Conservation (phyloP, 2,797 vertebrate genomes). For the Hydrolagus colliei region DNA sequence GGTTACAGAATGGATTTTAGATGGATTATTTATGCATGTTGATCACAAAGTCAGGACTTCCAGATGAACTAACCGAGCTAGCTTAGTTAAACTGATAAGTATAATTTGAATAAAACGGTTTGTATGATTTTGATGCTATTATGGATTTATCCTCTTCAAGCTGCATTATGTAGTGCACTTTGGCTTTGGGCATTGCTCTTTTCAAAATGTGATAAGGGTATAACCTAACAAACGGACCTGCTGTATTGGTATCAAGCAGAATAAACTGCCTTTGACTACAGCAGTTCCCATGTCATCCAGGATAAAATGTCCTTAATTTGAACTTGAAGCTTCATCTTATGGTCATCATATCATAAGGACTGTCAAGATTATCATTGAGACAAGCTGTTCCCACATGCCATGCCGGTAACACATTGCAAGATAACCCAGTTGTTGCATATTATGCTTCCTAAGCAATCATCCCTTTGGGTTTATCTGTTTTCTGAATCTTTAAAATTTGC, state of each 20-base stretch:
- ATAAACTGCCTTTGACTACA: neutral
- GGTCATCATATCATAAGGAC: neutral
- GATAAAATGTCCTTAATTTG: conserved; percentile 34
- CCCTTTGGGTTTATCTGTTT: neutral
- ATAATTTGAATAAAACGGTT: conserved; percentile 52
- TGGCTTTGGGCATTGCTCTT: conserved; percentile 22
- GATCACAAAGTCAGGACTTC: conserved; percentile 45
- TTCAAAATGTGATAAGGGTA: conserved; percentile 29
- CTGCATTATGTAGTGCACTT: conserved; percentile 43
- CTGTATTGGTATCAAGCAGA: conserved; percentile 27
- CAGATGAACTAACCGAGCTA: conserved; percentile 50
- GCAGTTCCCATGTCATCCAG: neutral
- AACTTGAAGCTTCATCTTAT: conserved; percentile 29
- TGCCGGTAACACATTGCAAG: neutral
- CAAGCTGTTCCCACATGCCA: neutral
- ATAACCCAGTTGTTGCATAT: neutral
- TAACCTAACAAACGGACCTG: conserved; percentile 18
- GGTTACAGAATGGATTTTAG: conserved; percentile 49
- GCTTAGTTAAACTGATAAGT: conserved; percentile 48
- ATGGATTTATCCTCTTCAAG: conserved; percentile 47
- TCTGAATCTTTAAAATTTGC: neutral
- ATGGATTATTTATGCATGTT: conserved; percentile 55
- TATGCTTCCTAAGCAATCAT: neutral
- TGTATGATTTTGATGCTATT: conserved; percentile 46
- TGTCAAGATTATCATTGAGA: neutral